A percentile compares a stretch with the other conserved stretches of the same genome.
Evolutionary conservation across 2,888 invertebrate genomes (phyloP).

Genomic region (Protonemura montana): DNA sequence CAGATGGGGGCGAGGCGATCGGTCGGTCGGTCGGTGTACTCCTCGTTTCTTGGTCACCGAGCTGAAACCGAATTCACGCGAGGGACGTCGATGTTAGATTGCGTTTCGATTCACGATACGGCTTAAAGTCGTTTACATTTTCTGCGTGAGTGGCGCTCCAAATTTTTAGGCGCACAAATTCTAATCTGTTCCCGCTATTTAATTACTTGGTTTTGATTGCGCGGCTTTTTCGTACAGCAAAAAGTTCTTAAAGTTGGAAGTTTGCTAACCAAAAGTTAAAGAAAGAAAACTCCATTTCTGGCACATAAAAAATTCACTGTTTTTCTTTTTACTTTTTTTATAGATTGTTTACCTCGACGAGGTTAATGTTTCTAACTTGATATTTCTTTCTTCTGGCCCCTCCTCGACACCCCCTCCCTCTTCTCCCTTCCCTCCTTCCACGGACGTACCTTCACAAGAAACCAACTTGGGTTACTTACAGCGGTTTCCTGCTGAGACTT

Average conservation of each 20-base stretch:
- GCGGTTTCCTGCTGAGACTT: neutral
- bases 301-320: constrained; percentile 7
- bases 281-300: neutral
- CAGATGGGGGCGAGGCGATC: too few species aligned
- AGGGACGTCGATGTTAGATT: too few species aligned
- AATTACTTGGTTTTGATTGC: neutral
- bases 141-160: neutral
- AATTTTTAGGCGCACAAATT: neutral
- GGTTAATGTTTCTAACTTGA: neutral
- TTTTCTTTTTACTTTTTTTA: neutral
- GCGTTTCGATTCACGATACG: too few species aligned
- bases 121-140: neutral
- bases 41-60: too few species aligned
- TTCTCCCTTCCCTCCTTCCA: neutral
- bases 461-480: neutral
- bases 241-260: neutral
- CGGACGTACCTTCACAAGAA: too few species aligned
- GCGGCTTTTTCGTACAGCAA: neutral
- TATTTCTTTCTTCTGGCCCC: neutral
- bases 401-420: neutral
- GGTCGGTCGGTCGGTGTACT: too few species aligned
- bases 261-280: neutral
- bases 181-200: neutral
- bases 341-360: constrained; percentile 7
- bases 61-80: too few species aligned